phyloP scores from a whole-genome alignment of 2,113 vertebrate species.

The Eptatretus burgeri region DNA sequence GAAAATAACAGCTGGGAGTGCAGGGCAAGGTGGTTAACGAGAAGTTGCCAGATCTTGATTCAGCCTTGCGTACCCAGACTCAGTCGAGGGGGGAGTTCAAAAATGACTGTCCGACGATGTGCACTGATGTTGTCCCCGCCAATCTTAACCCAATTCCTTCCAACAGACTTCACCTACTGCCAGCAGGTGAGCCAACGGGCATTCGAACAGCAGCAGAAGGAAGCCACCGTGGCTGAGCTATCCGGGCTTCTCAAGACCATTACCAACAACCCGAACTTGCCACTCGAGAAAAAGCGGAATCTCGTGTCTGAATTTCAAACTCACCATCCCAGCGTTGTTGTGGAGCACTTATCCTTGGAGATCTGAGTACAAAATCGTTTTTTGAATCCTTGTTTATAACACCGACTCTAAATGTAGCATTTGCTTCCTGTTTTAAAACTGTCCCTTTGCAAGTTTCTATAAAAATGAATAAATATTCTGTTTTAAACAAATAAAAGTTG shows the following conservation, averaged over 20 bases:
- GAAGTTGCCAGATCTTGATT: too few species aligned
- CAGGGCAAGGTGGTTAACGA: too few species aligned
- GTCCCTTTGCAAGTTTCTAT: too few species aligned
- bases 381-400: too few species aligned
- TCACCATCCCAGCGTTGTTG: constrained; percentile 26
- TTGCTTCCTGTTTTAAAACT: too few species aligned
- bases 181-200: constrained; percentile 23
- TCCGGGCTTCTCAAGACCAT: constrained; percentile 22
- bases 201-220: constrained; percentile 26
- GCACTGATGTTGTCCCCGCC: neutral
- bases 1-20: too few species aligned
- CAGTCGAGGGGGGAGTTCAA: too few species aligned
- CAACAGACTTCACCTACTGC: constrained; percentile 37
- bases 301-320: constrained; percentile 35
- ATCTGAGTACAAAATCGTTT: constrained; percentile 12
- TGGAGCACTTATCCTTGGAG: constrained; percentile 19
- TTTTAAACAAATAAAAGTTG: too few species aligned
- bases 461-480: too few species aligned
- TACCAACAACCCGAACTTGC: constrained; percentile 14
- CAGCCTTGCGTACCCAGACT: too few species aligned
- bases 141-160: constrained; percentile 2
- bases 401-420: too few species aligned
- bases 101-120: too few species aligned
- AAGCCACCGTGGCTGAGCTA: constrained; percentile 19
- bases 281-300: constrained; percentile 25